A percentile compares a stretch with the other conserved stretches of the same genome.
Evolutionary conservation across 2,888 invertebrate species (phyloP).

Genomic region (Dorcus parallelipipedus): DNA sequence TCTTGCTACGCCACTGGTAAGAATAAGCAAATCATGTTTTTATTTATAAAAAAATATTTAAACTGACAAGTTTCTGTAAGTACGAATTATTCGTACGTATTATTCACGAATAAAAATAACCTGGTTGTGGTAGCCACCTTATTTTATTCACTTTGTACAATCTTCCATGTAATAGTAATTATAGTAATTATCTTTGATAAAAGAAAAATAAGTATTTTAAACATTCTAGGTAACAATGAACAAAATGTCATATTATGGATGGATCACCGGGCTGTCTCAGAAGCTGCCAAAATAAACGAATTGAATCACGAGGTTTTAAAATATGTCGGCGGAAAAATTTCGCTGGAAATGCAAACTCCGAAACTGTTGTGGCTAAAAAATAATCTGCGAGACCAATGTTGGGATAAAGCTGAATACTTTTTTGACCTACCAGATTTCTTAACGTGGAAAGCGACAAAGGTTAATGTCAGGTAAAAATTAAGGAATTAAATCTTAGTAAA

Average conservation of each 20-base stretch:
- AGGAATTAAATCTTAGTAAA: too few relatives aligned
- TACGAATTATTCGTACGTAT: too few relatives aligned
- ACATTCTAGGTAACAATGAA: conserved; percentile 56
- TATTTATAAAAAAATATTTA: too few relatives aligned
- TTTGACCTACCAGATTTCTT: conserved; percentile 93
- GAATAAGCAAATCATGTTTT: too few relatives aligned
- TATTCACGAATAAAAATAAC: too few relatives aligned
- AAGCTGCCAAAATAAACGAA: conserved; percentile 78
- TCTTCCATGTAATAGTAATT: too few relatives aligned
- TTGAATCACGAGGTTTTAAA: conserved; percentile 72
- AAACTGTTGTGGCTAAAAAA: conserved; percentile 91
- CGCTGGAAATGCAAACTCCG: conserved; percentile 95
- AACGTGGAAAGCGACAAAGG: conserved; percentile 87
- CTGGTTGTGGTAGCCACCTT: too few relatives aligned
- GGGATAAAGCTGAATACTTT: conserved; percentile 69
- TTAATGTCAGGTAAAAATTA: conserved; percentile 56
- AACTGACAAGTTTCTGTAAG: too few relatives aligned
- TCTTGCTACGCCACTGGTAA: too few relatives aligned
- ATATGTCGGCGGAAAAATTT: conserved; percentile 88
- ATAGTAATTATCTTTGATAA: too few relatives aligned
- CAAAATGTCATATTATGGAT: conserved; percentile 90
- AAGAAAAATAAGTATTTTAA: neutral
- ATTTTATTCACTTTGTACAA: too few relatives aligned
- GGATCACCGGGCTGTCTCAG: conserved; percentile 81
- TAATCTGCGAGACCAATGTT: conserved; percentile 60